Conservation (phyloP, 2,113 vertebrate species). For the Pelvicachromis taeniatus region DNA sequence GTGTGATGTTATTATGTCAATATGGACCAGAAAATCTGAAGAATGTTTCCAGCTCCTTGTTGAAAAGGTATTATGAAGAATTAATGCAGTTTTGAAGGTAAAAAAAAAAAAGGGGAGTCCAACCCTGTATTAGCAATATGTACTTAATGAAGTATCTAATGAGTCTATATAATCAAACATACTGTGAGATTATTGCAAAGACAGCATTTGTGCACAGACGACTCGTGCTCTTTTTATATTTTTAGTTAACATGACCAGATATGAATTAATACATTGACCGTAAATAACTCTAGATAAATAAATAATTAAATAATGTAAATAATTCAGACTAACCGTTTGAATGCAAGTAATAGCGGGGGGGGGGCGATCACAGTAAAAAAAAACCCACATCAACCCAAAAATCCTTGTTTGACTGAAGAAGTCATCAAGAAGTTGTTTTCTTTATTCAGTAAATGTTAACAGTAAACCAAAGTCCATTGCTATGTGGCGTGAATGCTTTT, state of each 20-base stretch:
- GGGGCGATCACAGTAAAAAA: not conserved
- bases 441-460: not conserved
- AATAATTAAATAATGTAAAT: not conserved
- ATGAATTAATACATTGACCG: slow-evolving; percentile 9
- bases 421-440: not conserved
- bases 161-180: not conserved
- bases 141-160: not conserved
- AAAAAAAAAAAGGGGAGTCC: not conserved
- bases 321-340: not conserved
- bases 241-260: not conserved
- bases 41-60: not conserved
- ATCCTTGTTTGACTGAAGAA: not conserved
- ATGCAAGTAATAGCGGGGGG: not conserved
- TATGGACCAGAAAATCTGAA: not conserved
- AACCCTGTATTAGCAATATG: not conserved
- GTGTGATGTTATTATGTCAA: not conserved
- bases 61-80: not conserved
- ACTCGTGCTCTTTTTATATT: not conserved
- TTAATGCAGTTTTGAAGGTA: not conserved
- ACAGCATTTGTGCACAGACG: not conserved
- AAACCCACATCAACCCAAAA: not conserved
- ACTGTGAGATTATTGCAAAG: not conserved
- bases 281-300: not conserved
- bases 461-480: not conserved
- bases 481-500: not conserved